These are phyloP conservation scores for Engystomops pustulosus DNA, from an alignment of 2,113 vertebrate species.

Conservation along the genomic window DNA sequence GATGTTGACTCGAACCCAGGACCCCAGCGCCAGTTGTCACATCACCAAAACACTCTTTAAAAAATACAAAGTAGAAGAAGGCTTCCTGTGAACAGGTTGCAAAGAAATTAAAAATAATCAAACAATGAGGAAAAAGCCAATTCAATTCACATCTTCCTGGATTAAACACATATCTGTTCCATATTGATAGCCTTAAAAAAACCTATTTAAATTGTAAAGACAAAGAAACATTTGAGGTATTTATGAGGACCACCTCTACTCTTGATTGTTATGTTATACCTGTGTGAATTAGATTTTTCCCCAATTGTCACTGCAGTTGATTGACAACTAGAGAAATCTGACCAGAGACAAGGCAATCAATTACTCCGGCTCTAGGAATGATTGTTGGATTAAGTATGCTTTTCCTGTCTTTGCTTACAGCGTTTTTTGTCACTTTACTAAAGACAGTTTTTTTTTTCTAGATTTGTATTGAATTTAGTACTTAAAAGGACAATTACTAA, in stretches of 20 bases:
- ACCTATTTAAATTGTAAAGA: not conserved
- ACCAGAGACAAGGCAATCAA: not conserved
- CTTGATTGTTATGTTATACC: not conserved
- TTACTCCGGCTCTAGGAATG: not conserved
- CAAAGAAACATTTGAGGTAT: not conserved
- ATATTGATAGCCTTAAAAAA: not conserved
- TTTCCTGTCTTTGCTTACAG: not conserved
- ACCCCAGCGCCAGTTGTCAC: no score
- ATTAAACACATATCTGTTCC: not conserved
- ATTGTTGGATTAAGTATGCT: not conserved
- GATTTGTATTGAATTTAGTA: not conserved
- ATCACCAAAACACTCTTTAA: no score
- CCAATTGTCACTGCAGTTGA: not conserved
- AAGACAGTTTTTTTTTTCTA: not conserved
- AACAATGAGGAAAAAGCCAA: not conserved
- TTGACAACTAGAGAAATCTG: not conserved
- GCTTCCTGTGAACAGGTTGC: not conserved
- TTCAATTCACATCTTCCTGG: constrained; percentile 5
- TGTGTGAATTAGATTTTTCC: not conserved
- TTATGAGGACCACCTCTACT: not conserved
- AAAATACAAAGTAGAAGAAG: not conserved
- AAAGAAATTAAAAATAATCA: not conserved
- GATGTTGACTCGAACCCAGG: no score
- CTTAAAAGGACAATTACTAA: not conserved
- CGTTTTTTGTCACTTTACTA: not conserved